Evolutionary conservation across 2,888 invertebrate species (phyloP).

Genomic region (Noctua comes): DNA sequence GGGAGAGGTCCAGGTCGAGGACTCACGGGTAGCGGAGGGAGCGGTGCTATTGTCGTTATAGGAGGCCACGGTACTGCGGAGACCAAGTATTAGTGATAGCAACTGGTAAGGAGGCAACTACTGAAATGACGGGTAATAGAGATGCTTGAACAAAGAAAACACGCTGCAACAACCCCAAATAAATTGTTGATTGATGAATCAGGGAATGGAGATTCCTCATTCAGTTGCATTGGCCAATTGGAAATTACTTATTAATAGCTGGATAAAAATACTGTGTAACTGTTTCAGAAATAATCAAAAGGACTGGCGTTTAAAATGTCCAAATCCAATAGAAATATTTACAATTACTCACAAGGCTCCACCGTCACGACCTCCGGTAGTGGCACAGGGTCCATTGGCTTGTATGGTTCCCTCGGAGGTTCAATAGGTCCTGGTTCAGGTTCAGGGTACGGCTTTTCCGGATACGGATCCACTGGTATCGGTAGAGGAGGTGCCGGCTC

Average conservation of each 20-base stretch:
- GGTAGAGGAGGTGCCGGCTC: conserved; percentile 50
- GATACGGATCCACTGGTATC: conserved; percentile 38
- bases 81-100: conserved; percentile 23
- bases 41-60: conserved; percentile 56
- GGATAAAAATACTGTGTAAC: background rate
- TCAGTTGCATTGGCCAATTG: background rate
- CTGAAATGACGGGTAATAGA: background rate
- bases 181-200: background rate
- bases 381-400: conserved; percentile 36
- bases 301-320: background rate
- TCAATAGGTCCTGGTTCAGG: conserved; percentile 31
- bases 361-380: conserved; percentile 48
- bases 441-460: conserved; percentile 35
- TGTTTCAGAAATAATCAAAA: background rate
- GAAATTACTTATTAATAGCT: background rate
- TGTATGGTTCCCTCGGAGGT: conserved; percentile 25
- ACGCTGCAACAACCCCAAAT: background rate
- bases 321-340: background rate
- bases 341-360: conserved; percentile 52
- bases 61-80: conserved; percentile 68
- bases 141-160: background rate
- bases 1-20: conserved; percentile 78
- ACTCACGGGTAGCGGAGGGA: conserved; percentile 24
- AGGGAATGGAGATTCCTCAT: too few species aligned
- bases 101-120: background rate